Percentiles rank a stretch among this genome's conserved stretches.
Evolutionary conservation across 2,113 vertebrate species (phyloP).

Genomic region (Dicrurus megarhynchus): DNA sequence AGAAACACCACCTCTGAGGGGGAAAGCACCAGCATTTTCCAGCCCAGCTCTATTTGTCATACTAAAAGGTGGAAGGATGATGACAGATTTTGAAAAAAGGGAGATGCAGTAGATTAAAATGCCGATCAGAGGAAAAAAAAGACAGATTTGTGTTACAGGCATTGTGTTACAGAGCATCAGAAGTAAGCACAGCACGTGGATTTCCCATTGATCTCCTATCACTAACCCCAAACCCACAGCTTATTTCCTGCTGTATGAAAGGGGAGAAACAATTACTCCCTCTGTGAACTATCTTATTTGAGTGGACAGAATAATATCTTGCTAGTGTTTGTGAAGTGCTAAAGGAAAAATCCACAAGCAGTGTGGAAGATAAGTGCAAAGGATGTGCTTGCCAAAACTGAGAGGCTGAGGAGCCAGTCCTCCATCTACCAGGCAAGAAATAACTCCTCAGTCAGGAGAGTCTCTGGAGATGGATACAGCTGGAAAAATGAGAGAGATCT

Average conservation of each 20-base stretch:
- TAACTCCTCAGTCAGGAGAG: background rate
- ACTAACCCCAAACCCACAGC: background rate
- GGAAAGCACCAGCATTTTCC: background rate
- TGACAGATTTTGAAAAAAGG: background rate
- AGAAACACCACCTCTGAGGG: background rate
- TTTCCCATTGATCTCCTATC: background rate
- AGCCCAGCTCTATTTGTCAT: background rate
- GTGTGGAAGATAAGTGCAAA: background rate
- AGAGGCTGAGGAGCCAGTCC: background rate
- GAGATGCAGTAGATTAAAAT: background rate
- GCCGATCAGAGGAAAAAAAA: accelerated
- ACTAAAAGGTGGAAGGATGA: background rate
- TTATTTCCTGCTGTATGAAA: background rate
- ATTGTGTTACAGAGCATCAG: background rate
- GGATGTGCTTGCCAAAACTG: background rate
- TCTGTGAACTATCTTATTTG: background rate
- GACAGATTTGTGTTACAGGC: background rate
- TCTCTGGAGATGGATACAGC: background rate
- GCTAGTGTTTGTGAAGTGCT: background rate
- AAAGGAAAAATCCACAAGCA: background rate
- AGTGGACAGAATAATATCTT: background rate
- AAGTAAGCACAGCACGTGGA: background rate
- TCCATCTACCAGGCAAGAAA: background rate
- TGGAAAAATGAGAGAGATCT: background rate
- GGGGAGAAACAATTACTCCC: background rate